Conservation (phyloP, 2,888 invertebrate genomes). For the Tanypteryx hageni region DNA sequence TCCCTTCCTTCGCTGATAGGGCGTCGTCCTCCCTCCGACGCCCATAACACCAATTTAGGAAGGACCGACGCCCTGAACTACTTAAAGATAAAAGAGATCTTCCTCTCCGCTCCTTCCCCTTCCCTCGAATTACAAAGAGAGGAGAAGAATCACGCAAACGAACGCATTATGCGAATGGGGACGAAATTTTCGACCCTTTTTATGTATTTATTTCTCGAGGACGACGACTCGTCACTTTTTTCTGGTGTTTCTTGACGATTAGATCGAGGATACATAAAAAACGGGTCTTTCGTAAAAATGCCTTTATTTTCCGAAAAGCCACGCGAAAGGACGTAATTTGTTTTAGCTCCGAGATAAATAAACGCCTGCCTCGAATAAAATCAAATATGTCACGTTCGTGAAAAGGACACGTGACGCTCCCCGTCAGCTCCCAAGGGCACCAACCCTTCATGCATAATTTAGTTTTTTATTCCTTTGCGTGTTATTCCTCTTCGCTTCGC, state of each 20-base stretch:
- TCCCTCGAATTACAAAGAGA: not conserved
- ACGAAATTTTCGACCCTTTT: not conserved
- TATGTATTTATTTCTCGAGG: not conserved
- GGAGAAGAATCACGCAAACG: not conserved
- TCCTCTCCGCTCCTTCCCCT: not conserved
- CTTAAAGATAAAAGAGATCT: constrained; percentile 57
- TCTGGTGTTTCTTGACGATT: not conserved
- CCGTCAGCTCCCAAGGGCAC: too few species aligned
- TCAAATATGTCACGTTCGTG: too few species aligned
- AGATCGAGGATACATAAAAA: not conserved
- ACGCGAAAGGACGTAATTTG: too few species aligned
- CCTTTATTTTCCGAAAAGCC: too few species aligned
- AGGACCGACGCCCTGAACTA: constrained; percentile 40
- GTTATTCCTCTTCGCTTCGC: too few species aligned
- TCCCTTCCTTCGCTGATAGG: not conserved
- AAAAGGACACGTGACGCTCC: too few species aligned
- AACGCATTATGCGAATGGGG: not conserved
- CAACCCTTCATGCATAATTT: too few species aligned
- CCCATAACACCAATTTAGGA: constrained; percentile 59
- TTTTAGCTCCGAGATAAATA: too few species aligned
- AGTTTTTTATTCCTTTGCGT: too few species aligned
- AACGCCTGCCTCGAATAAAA: too few species aligned
- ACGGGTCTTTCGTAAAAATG: not conserved
- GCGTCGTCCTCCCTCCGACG: constrained; percentile 16
- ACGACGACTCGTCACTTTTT: not conserved